Evolutionary conservation across 2,888 invertebrate genomes (phyloP), one percentile per base, ranked within the genome.

Genomic region (Tanytarsus gracilentus): DNA sequence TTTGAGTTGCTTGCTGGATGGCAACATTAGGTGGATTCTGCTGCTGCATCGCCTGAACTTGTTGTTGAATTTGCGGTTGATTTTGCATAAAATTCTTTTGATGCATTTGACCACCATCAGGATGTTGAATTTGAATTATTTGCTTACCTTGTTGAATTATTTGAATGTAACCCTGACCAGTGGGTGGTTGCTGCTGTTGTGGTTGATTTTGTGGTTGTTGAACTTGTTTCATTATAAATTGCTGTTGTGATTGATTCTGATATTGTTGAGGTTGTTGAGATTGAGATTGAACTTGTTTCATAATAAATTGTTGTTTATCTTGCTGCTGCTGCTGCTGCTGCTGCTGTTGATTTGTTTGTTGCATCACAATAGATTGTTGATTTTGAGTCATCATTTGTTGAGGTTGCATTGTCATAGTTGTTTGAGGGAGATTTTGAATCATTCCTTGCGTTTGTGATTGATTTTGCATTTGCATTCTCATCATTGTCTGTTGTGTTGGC

Each of bases 291-390:
- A 2, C 27, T 4, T 56, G 55, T 21, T 40, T 56, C n/a, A 53
- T 18, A 4, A 33, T 36, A 11, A 56, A 56, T 26, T 56, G 55
- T 14, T 53, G 52, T n/a, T 29, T 52, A 14, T 53, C 40, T 1
- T 18, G 9, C 16, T 61, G 62, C 6, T 59, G 8, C 4, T 26
- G 44, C 44, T 44, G 44, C 44, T 44, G 44, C 14, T 53, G 76
- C 61, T 73, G 65, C 72, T 73, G 74, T 63, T 72, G 74, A 65
- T 74, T 69, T 64, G 62, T 65, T 30, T 60, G 63, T 21, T 52
- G 60, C 29, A 61, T 6, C 18, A 52, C 58, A 14, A 63, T 65
- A 23, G 66, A 66, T 44, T 65, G 65, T 48, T 65, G 66, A 36
- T 49, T 53, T 29, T 44, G 40, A 39, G 62, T 61, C 11, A 61